Percentiles rank a stretch among this genome's conserved stretches.
Conservation (phyloP, 2,888 invertebrate genomes). For the Oxyteleia sp. region DNA sequence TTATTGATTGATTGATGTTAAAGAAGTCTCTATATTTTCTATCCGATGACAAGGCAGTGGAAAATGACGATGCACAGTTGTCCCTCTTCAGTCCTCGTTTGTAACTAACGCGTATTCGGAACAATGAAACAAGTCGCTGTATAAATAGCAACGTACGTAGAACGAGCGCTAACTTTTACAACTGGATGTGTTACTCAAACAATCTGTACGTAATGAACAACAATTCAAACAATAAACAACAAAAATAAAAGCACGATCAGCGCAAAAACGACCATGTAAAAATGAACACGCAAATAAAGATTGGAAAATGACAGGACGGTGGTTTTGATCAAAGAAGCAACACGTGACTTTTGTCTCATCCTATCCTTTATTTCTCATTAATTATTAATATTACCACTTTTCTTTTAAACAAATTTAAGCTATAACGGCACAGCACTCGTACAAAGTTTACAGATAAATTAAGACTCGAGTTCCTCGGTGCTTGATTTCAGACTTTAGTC, state of each 20-base stretch:
- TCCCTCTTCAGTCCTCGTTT: slow-evolving; percentile 59
- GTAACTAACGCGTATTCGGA: slow-evolving; percentile 57
- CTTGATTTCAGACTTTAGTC: slow-evolving; percentile 35
- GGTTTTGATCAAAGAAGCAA: no score
- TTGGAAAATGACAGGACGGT: slow-evolving; percentile 38
- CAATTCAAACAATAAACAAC: no score
- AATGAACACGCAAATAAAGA: slow-evolving; percentile 56
- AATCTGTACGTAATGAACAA: slow-evolving; percentile 55
- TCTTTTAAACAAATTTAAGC: slow-evolving; percentile 13
- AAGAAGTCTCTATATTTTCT: slow-evolving; percentile 66
- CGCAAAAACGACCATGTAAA: slow-evolving; percentile 49
- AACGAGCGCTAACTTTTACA: slow-evolving; percentile 62
- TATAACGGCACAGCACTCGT: slow-evolving; percentile 37
- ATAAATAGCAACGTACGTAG: slow-evolving; percentile 52
- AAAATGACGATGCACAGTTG: slow-evolving; percentile 34
- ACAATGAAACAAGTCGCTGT: slow-evolving; percentile 39
- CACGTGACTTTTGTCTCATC: no score
- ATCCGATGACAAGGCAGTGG: slow-evolving; percentile 37
- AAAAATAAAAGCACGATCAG: slow-evolving; percentile 15
- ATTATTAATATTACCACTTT: slow-evolving; percentile 36
- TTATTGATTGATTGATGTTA: slow-evolving; percentile 67
- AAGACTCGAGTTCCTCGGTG: slow-evolving; percentile 17
- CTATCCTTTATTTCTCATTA: slow-evolving; percentile 23
- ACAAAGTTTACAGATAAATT: slow-evolving; percentile 49
- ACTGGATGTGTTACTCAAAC: slow-evolving; percentile 57